Evolutionary conservation across 2,888 invertebrate genomes (phyloP).

Genomic region (Melieria crassipennis): DNA sequence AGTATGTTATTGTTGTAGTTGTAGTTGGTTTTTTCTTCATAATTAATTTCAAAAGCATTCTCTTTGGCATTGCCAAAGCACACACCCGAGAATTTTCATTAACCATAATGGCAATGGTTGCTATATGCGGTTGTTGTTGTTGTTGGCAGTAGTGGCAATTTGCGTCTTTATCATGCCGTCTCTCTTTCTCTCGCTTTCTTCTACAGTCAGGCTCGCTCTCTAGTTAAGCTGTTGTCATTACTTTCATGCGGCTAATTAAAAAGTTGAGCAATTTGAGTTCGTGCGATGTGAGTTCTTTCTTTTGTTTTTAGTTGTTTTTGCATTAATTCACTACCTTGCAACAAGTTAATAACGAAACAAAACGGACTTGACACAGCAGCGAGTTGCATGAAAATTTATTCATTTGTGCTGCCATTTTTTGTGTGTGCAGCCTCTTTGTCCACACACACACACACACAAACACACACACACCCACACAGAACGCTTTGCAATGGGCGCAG

Average conservation of each 20-base stretch:
- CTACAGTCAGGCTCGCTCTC: background rate
- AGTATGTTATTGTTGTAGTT: too few relatives aligned
- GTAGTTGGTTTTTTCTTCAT: too few relatives aligned
- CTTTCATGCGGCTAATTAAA: conserved; percentile 40
- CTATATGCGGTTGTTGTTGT: conserved; percentile 16
- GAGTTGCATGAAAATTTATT: background rate
- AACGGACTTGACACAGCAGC: conserved; percentile 30
- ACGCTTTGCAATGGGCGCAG: too few relatives aligned
- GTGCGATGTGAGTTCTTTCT: background rate
- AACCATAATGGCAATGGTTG: background rate
- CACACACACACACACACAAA: background rate
- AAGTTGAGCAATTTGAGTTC: conserved; percentile 35
- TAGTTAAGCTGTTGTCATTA: conserved; percentile 35
- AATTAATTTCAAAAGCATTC: too few relatives aligned
- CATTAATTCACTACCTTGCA: background rate
- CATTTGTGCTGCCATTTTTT: background rate
- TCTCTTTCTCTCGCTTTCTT: background rate
- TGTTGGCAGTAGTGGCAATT: background rate
- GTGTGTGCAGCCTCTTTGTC: background rate
- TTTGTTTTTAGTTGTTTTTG: background rate
- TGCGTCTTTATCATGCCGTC: background rate
- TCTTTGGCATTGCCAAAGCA: too few relatives aligned
- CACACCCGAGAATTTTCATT: too few relatives aligned
- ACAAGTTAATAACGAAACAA: conserved; percentile 37
- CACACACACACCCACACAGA: too few relatives aligned